Percentiles rank a stretch among this genome's conserved stretches.
phyloP scores from a whole-genome alignment of 2,888 invertebrate species.

The Heliconius sara region DNA sequence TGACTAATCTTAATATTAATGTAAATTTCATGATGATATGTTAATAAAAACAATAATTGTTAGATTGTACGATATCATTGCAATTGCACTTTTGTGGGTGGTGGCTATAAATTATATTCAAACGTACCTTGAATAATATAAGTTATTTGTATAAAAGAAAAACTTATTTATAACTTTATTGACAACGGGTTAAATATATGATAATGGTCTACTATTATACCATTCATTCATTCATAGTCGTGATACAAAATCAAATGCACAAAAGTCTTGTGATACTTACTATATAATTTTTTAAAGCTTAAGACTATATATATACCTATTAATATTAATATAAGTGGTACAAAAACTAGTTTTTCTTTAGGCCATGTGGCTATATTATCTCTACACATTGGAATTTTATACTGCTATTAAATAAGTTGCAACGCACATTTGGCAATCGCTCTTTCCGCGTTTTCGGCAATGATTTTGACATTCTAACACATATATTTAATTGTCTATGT shows the following conservation, averaged over 20 bases:
- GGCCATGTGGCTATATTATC: slow-evolving; percentile 42
- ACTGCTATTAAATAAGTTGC: slow-evolving; percentile 45
- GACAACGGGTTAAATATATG: background rate
- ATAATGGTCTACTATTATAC: background rate
- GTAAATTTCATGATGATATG: slow-evolving; percentile 36
- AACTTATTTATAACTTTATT: background rate
- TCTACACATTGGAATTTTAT: slow-evolving; percentile 45
- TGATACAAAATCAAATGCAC: background rate
- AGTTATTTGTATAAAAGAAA: background rate
- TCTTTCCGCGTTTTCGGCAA: slow-evolving; percentile 48
- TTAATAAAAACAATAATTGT: slow-evolving; percentile 36
- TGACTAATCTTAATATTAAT: slow-evolving; percentile 48
- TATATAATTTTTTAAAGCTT: background rate
- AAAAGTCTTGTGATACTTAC: background rate
- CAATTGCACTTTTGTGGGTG: slow-evolving; percentile 4
- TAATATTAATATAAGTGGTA: slow-evolving; percentile 24
- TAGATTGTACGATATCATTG: slow-evolving; percentile 15
- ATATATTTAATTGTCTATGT: slow-evolving; percentile 42
- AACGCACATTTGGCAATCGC: slow-evolving; percentile 44
- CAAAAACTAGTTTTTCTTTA: slow-evolving; percentile 40
- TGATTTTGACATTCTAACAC: slow-evolving; percentile 44
- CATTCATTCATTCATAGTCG: background rate
- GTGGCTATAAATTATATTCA: background rate
- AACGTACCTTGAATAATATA: slow-evolving; percentile 1
- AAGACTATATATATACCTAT: background rate